These are phyloP conservation scores for Romanogobio albipinnatus DNA, from an alignment of 2,113 vertebrate genomes.

Conservation along the genomic window DNA sequence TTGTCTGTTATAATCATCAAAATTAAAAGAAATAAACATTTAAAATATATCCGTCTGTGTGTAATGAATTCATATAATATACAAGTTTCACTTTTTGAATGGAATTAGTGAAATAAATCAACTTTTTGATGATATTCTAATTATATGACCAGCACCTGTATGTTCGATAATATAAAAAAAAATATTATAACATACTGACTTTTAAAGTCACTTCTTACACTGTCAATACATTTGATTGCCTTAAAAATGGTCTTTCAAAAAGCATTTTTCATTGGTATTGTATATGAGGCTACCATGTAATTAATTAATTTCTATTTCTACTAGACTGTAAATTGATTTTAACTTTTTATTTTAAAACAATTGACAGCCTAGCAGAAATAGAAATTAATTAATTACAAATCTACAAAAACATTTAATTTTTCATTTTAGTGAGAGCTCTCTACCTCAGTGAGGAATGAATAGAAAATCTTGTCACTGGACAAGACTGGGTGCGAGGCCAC, in stretches of 20 bases:
- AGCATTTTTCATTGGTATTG: neutral
- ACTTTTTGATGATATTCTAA: too few species aligned
- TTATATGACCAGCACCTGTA: too few species aligned
- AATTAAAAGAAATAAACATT: too few species aligned
- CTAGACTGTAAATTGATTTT: neutral
- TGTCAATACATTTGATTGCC: neutral
- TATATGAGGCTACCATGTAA: neutral
- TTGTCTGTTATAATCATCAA: too few species aligned
- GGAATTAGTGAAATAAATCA: too few species aligned
- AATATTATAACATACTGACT: neutral
- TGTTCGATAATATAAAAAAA: neutral
- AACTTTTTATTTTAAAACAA: too few species aligned
- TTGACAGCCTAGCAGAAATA: neutral
- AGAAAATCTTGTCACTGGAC: constrained; percentile 89
- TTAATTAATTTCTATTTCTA: neutral
- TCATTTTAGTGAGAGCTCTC: neutral
- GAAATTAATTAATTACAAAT: neutral
- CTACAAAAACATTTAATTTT: neutral
- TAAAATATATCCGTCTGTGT: too few species aligned
- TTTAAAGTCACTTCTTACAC: neutral
- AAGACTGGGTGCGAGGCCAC: constrained; percentile 90
- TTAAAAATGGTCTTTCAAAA: neutral
- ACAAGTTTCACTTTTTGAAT: too few species aligned
- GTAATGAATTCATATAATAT: too few species aligned
- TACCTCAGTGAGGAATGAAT: constrained; percentile 92